Conservation (phyloP, 2,797 vertebrate genomes). For the Craterocephalus amniculus region DNA sequence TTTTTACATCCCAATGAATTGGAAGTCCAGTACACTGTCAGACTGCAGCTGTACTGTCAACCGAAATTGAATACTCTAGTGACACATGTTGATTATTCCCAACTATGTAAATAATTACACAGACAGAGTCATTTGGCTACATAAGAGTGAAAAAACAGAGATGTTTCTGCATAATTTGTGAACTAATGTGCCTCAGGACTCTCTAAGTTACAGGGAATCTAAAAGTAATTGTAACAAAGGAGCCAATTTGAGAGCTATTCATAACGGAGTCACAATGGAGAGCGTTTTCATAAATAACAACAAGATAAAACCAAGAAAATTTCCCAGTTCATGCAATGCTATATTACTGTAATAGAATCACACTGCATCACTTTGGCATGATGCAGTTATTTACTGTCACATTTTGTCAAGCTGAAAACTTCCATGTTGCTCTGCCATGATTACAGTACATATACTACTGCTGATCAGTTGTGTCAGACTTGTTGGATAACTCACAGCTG, state of each 20-base stretch:
- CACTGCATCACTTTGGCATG: too few species aligned
- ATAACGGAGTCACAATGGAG: too few species aligned
- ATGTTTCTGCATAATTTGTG: background rate
- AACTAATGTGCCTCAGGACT: background rate
- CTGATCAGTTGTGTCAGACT: background rate
- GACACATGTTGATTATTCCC: background rate
- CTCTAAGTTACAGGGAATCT: too few species aligned
- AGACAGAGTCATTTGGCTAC: background rate
- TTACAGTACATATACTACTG: too few species aligned
- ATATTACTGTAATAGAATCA: too few species aligned
- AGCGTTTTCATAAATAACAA: too few species aligned
- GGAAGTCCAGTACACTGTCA: background rate
- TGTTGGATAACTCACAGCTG: background rate
- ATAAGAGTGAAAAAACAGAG: background rate
- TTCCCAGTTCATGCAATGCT: too few species aligned
- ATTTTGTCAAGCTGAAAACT: background rate
- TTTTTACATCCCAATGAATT: background rate
- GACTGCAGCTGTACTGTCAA: background rate
- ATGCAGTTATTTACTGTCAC: background rate
- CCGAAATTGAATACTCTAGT: background rate
- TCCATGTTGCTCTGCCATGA: background rate
- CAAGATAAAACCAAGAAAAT: too few species aligned
- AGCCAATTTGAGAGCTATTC: too few species aligned
- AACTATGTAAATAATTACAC: background rate
- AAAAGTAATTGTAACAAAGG: too few species aligned